Conservation (phyloP, 64 coral and sea anemone species). For the Montipora capricornis region DNA sequence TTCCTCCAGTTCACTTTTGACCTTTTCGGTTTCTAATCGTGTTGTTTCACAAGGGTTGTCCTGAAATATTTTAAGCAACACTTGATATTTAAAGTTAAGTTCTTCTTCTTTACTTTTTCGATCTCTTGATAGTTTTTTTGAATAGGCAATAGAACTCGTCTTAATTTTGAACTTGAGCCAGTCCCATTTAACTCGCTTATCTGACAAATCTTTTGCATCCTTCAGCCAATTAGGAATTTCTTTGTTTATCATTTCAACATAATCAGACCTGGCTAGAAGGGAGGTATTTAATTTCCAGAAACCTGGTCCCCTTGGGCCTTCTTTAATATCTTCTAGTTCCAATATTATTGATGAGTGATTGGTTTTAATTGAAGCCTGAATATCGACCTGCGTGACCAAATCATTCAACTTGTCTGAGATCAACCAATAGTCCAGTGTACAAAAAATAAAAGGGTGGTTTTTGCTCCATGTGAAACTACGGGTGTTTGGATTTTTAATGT, state of each 20-base stretch:
- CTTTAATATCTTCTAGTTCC: background rate
- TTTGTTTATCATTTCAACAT: background rate
- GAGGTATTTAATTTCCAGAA: slow-evolving; percentile 3
- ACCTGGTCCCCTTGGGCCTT: background rate
- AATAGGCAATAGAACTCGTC: too few species aligned
- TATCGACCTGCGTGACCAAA: background rate
- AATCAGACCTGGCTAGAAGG: background rate
- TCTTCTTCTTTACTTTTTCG: too few species aligned
- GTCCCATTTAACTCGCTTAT: background rate
- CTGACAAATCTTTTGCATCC: background rate
- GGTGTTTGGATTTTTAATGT: background rate
- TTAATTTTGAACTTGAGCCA: too few species aligned
- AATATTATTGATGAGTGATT: background rate
- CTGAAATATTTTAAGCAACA: too few species aligned
- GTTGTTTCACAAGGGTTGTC: background rate
- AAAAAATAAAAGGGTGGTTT: background rate
- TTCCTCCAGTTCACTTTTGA: background rate
- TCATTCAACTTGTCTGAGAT: background rate
- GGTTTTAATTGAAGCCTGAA: background rate
- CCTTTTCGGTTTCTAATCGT: background rate
- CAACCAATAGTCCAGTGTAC: background rate
- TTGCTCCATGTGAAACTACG: slow-evolving; percentile 7
- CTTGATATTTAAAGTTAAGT: too few species aligned
- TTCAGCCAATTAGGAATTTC: background rate
- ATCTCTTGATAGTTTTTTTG: too few species aligned